Base-by-base conservation (phyloP, 2,888 invertebrate species). In the Tridacna crocea region DNA sequence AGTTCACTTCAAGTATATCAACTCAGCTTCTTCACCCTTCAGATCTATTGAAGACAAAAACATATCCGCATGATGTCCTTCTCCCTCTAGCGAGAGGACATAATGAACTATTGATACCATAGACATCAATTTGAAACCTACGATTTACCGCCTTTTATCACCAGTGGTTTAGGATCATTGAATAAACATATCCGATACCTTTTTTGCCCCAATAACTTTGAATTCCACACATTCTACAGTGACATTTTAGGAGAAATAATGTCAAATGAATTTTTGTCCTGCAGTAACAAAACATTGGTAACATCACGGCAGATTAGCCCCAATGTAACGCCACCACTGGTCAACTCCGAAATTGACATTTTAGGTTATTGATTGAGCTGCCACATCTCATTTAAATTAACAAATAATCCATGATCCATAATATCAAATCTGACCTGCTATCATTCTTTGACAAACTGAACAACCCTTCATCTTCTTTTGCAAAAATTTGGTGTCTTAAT, bases 231-330 rank as follows among this genome's bases (percentile, higher is more conserved):
- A 73, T 58, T 73, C 27, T 26, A 55, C 15, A 60, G 27, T 73
- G 73, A 73, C 73, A 73, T 73, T 68, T 47, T 47, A n/a, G 12
- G 47, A 46, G 68, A 68, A 68, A 68, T 36, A 68, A 68, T 68
- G 68, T 27, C 46, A 68, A 68, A 68, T 68, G 46, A 68, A 68
- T 68, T 12, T 68, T 68, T 68, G n/a, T 24, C 36, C 17, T 68
- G 68, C 47, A 68, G 46, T 46, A 68, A 68, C 47, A 13, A 17
- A 27, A 27, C 27, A 47, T 68, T 36, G 47, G 68, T 68, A 47
- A 68, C 68, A 47, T 46, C 68, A 68, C 47, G 68, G n/a, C n/a
- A 27, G 68, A 68, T 68, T 68, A 68, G 22, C 68, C n/a, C 36
- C 46, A 46, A 68, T 68, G n/a, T 22, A 17, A 12, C 10, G 19